A percentile compares a stretch with the other conserved stretches of the same genome.
phyloP scores from a whole-genome alignment of 2,888 invertebrate species.

The Eudemis profundana region DNA sequence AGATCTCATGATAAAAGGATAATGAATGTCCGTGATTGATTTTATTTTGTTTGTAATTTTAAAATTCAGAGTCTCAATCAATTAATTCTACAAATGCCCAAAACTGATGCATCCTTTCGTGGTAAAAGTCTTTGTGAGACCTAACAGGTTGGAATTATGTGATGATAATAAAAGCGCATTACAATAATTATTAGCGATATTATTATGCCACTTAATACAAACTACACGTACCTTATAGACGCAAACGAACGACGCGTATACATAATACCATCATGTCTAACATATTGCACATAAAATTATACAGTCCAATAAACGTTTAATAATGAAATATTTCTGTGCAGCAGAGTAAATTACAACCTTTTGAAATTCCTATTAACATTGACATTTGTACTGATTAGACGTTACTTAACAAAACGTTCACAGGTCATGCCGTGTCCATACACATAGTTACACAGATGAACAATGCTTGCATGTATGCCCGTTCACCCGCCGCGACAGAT shows the following conservation, averaged over 20 bases:
- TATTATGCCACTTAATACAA: conserved; percentile 12
- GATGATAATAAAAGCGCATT: background rate
- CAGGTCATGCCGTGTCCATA: conserved; percentile 62
- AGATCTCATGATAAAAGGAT: too few species aligned
- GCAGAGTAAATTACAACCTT: conserved; percentile 59
- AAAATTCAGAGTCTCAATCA: too few species aligned
- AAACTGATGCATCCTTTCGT: too few species aligned
- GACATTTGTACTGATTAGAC: conserved; percentile 67
- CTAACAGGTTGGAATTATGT: too few species aligned
- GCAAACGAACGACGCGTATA: conserved; percentile 24
- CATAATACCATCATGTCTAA: conserved; percentile 45
- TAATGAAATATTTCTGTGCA: conserved; percentile 50
- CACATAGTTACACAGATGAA: conserved; percentile 56
- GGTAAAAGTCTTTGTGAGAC: too few species aligned
- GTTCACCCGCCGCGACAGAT: conserved; percentile 50
- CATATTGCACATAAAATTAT: conserved; percentile 47
- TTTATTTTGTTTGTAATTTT: too few species aligned
- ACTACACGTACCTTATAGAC: conserved; percentile 25
- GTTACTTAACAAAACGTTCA: conserved; percentile 66
- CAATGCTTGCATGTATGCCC: conserved; percentile 38
- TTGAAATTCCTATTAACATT: conserved; percentile 73
- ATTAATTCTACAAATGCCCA: too few species aligned
- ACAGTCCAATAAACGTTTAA: conserved; percentile 49
- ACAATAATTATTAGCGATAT: background rate
- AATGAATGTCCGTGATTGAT: too few species aligned